Evolutionary conservation across 2,113 vertebrate species (phyloP).

Genomic region (Scopus umbretta): DNA sequence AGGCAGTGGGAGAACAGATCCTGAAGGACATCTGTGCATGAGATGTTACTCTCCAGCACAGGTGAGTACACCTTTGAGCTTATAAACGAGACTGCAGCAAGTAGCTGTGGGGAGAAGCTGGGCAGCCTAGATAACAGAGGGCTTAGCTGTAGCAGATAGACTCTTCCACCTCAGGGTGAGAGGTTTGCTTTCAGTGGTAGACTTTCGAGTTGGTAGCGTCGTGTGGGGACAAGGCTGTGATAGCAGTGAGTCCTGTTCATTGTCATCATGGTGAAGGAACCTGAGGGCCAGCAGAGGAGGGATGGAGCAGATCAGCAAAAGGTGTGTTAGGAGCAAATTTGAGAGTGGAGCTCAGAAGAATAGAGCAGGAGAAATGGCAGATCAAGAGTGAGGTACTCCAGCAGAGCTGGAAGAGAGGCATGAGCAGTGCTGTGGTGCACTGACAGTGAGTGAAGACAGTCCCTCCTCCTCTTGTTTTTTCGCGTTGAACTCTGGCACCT

Average conservation of each 20-base stretch:
- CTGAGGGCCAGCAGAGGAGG: not conserved
- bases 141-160: not conserved
- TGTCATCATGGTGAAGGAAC: not conserved
- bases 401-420: not conserved
- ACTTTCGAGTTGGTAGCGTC: not conserved
- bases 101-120: not conserved
- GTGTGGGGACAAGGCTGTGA: not conserved
- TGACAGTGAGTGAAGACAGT: slow-evolving; percentile 19
- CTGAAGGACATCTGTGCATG: slow-evolving; percentile 69
- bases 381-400: not conserved
- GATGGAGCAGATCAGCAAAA: not conserved
- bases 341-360: not conserved
- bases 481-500: not conserved
- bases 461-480: not conserved
- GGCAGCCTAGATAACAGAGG: not conserved
- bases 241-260: not conserved
- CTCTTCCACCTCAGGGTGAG: not conserved
- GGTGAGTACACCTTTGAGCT: slow-evolving; percentile 71
- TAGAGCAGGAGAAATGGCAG: slow-evolving; percentile 1
- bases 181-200: not conserved
- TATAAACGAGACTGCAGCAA: not conserved
- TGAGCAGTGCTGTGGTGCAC: not conserved
- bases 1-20: slow-evolving; percentile 39
- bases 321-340: not conserved
- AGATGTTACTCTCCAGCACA: slow-evolving; percentile 89